Evolutionary conservation across 2,113 vertebrate species (phyloP), one percentile per base, ranked within the genome.

Genomic region (Mustelus asterias): DNA sequence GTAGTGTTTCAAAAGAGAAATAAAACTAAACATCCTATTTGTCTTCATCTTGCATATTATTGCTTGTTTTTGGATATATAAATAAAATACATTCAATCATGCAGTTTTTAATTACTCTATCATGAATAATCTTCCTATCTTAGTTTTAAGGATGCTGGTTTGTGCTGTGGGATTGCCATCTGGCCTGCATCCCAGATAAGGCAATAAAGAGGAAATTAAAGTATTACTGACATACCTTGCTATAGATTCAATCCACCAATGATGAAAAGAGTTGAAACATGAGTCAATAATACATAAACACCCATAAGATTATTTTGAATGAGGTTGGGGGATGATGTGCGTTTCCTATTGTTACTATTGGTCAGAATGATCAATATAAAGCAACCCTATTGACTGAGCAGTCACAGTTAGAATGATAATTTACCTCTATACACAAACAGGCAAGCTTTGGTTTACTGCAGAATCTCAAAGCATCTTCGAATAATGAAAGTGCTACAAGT

Each of bases 361-460:
- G 26, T 54, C 8, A 33, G 48, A 72, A 41, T 72, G 37, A 95
- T 48, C 94, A 95, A 95, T 54, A 54, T 48, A 95, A 18, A 72
- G 26, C 69, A 54, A 33, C 20, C 1, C 44, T 33, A 54, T 54
- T 72, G 67, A 72, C 72, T 76, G 67, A 76, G 41, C 26, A 24
- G 33, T 93, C 58, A 63, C 37, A 29, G 92, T 24, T 48, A 69
- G 94, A 95, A 95, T 95, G 65, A 72, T 72, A 72, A 72, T 94
- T 16, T 29, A 33, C 70, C 3, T 72, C 24, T 24, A 48, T 29
- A 33, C 22, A 26, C 37, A 93, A 24, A 54, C 63, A 67, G n/a
- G 63, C 37, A 95, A 95, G 18, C 26, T 29, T 33, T 76, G 48
- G 26, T 54, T 72, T 72, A 76, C 29, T 16, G 41, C 33, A 95